A percentile compares a stretch with the other conserved stretches of the same genome.
Evolutionary conservation across 1,140 invertebrate genomes (phyloP).

Genomic region (Drosophila virilis): DNA sequence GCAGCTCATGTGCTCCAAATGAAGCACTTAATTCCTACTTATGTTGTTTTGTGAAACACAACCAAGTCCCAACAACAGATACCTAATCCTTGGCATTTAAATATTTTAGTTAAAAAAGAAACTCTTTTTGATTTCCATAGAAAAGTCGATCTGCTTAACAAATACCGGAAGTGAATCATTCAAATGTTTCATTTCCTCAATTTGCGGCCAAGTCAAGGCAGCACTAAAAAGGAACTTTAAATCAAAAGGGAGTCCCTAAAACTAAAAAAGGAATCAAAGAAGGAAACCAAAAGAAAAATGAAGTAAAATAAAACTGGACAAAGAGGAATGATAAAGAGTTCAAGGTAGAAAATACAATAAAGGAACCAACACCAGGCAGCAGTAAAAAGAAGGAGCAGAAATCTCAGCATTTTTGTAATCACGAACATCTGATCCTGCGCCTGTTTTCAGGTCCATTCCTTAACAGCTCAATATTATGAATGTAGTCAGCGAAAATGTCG

Average conservation of each 20-base stretch:
- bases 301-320: conserved; percentile 28
- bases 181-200: conserved; percentile 79
- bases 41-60: neutral
- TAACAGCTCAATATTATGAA: conserved; percentile 6
- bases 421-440: conserved; percentile 6
- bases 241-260: conserved; percentile 33
- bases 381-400: conserved; percentile 8
- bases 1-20: neutral
- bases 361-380: conserved; percentile 7
- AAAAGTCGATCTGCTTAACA: conserved; percentile 7
- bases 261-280: neutral
- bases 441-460: neutral
- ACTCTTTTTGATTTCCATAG: conserved; percentile 43
- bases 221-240: conserved; percentile 33
- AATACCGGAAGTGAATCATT: conserved; percentile 76
- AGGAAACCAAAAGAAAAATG: conserved; percentile 36
- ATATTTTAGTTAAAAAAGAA: conserved; percentile 61
- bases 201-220: conserved; percentile 45
- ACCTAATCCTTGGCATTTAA: conserved; percentile 35
- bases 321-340: conserved; percentile 22
- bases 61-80: neutral
- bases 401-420: conserved; percentile 18
- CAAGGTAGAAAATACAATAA: conserved; percentile 10
- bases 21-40: conserved; percentile 11
- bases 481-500: conserved; percentile 46